These are phyloP conservation scores for Leptinotarsa tumamoca DNA, from an alignment of 2,888 invertebrate genomes.

Conservation along the genomic window DNA sequence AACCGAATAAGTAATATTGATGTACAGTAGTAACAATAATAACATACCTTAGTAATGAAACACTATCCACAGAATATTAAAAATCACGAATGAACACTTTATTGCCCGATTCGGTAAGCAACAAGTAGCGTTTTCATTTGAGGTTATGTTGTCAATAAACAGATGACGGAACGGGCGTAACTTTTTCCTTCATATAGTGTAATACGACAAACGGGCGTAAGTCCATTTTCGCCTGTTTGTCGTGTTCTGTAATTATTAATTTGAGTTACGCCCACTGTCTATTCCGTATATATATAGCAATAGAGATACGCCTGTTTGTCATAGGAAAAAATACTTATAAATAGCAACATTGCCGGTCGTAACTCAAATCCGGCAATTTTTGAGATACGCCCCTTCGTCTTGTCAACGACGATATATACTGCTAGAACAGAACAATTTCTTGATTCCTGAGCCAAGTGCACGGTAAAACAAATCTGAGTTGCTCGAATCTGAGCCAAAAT, in stretches of 20 bases:
- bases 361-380: not conserved
- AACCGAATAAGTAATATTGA: not conserved
- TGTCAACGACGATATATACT: too few relatives aligned
- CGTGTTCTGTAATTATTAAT: slow-evolving; percentile 1
- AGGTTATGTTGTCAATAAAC: not conserved
- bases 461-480: too few relatives aligned
- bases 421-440: too few relatives aligned
- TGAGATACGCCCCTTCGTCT: not conserved
- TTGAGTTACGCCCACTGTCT: not conserved
- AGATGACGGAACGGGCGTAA: not conserved
- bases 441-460: too few relatives aligned
- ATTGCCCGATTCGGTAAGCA: not conserved
- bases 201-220: not conserved
- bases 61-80: not conserved
- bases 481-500: not conserved
- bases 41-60: not conserved
- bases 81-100: not conserved
- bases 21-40: not conserved
- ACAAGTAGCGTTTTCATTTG: not conserved
- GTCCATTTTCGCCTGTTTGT: not conserved
- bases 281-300: not conserved
- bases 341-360: too few relatives aligned
- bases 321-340: too few relatives aligned
- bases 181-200: not conserved
- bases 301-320: too few relatives aligned